Base-by-base conservation (phyloP, 2,888 invertebrate species). In the Oscheius myriophilus region DNA sequence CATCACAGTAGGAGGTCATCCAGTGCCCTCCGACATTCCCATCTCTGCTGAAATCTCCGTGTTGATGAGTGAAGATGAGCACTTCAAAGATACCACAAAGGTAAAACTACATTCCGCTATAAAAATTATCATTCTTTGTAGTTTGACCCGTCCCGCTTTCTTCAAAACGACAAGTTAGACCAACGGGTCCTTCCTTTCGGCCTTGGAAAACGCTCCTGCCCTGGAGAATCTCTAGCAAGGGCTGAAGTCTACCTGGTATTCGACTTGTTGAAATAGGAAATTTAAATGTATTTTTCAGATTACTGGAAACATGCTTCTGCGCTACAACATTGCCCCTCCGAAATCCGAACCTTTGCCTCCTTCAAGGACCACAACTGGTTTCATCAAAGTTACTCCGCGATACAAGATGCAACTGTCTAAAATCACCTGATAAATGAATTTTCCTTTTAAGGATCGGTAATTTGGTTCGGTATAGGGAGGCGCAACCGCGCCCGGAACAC, bases 221-320 rank as follows among this genome's bases (percentile, higher is more conserved):
- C 68, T 1, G 76, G 76, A 16, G 74, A 77, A 52, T 70, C 72
- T 6, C 33, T 77, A 21, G 76, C 76, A 0, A 58, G 71, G 26
- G 70, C 71, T 3, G 76, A 77, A 42, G 57, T 77, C 46, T 77
- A 77, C 42, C 49, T 75, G 70, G 73, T 75, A 21, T 14, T 16
- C 1, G 18, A 59, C 23, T 59, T 6, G 12, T 9, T 9, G 9
- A 42, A 12, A 43, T n/a, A 9, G 26, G 12, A 33, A 18, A 41
- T 7, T n/a, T 16, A n/a, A 21, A 12, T 0, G n/a, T 25, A 7
- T 12, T 2, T 25, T 25, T 53, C 61, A 76, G 77, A 70, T 78
- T 21, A 45, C 73, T 18, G 75, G 71, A 18, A 78, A 78, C 39
- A 25, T 78, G 25, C 23, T 75, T 1, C 64, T 73, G 1, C 54